These are phyloP conservation scores for Mesocentrotus franciscanus DNA, from an alignment of 53 echinoderm and acorn worm genomes.

Conservation along the genomic window DNA sequence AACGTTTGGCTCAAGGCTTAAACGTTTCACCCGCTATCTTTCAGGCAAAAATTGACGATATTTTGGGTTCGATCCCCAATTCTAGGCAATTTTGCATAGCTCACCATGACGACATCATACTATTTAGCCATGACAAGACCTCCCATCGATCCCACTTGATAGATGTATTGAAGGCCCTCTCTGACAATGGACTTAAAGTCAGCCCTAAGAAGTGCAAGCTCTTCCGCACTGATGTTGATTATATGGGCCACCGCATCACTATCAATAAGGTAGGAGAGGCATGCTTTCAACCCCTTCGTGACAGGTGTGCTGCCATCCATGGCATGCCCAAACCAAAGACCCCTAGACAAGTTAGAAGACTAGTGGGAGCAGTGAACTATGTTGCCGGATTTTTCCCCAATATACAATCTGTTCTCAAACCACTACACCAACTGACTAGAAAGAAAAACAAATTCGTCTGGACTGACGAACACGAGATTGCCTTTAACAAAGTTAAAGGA, in stretches of 20 bases:
- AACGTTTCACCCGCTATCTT: conserved; percentile 66
- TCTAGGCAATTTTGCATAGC: no score
- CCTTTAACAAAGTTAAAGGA: conserved; percentile 60
- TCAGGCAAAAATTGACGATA: conserved; percentile 70
- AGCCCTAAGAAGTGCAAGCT: conserved; percentile 61
- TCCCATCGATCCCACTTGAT: no score
- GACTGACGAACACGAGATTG: no score
- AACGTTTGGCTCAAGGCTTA: conserved; percentile 64
- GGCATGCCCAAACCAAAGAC: conserved; percentile 54
- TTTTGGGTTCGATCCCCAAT: no score
- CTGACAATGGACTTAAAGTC: conserved; percentile 45
- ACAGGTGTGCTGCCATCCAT: conserved; percentile 60
- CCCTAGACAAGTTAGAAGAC: not conserved
- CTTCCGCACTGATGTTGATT: conserved; percentile 36
- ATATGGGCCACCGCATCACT: conserved; percentile 60
- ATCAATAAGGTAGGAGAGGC: conserved; percentile 38
- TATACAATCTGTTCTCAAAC: conserved; percentile 41
- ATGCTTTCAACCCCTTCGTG: conserved; percentile 46
- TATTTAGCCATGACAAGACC: no score
- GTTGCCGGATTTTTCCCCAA: conserved; percentile 53
- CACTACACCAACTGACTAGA: conserved; percentile 46
- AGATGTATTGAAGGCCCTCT: conserved; percentile 52
- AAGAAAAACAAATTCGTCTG: conserved; percentile 47
- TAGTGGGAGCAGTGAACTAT: conserved; percentile 18
- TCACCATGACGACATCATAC: no score